Conservation (phyloP, 2,113 vertebrate genomes). For the Tapirus terrestris region DNA sequence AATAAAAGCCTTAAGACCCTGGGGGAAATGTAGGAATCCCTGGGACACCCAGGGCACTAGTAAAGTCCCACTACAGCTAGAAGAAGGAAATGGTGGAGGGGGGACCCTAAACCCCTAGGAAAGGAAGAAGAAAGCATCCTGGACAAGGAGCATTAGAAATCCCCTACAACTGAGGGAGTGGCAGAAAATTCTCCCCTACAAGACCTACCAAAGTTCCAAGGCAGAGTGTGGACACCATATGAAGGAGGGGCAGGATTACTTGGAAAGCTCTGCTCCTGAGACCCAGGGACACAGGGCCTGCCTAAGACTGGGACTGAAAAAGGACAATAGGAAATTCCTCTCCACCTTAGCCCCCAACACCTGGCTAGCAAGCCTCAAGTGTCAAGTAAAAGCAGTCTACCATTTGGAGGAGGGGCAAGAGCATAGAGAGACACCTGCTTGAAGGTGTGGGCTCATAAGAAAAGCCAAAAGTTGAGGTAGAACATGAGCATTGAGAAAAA, state of each 20-base stretch:
- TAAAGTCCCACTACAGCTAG: neutral
- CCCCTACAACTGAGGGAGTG: neutral
- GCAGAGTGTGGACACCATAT: too few relatives aligned
- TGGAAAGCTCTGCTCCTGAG: neutral
- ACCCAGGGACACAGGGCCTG: neutral
- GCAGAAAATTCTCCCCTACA: neutral
- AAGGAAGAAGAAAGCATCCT: neutral
- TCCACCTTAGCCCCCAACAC: neutral
- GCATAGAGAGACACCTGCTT: neutral
- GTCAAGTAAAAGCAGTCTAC: neutral
- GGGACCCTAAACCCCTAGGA: neutral
- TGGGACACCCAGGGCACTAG: neutral
- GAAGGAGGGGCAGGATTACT: neutral
- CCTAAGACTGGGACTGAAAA: neutral
- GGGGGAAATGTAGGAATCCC: neutral
- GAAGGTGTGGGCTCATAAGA: neutral
- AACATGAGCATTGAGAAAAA: neutral
- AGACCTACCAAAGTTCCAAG: neutral
- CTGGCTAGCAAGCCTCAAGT: neutral
- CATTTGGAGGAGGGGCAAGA: neutral
- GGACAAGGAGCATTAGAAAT: neutral
- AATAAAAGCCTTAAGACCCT: neutral
- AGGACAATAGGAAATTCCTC: neutral
- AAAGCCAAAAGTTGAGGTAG: neutral
- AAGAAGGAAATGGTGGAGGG: neutral